Conservation (phyloP, 2,888 invertebrate genomes). For the Apamea anceps region DNA sequence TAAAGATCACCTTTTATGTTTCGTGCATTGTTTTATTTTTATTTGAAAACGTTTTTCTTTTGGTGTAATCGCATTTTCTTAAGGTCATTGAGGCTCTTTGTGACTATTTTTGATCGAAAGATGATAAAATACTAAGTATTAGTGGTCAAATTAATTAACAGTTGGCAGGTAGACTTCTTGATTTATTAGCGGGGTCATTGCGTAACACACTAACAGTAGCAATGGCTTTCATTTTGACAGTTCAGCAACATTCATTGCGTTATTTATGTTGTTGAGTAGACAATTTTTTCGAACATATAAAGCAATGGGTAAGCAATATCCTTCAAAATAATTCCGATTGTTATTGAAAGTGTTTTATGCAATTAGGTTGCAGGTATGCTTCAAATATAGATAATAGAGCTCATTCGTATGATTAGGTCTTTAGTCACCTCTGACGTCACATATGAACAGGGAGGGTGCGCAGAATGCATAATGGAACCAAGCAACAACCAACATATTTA, state of each 20-base stretch:
- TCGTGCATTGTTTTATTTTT: neutral
- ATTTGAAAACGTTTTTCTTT: neutral
- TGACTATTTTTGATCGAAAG: neutral
- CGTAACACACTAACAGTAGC: too few relatives aligned
- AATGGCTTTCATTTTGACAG: too few relatives aligned
- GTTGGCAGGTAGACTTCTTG: neutral
- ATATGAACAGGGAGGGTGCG: neutral
- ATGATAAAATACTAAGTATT: neutral
- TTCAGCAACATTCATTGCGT: too few relatives aligned
- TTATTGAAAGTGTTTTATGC: too few relatives aligned
- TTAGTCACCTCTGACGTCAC: neutral
- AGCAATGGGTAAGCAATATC: too few relatives aligned
- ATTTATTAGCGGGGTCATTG: neutral
- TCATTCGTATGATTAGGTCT: neutral
- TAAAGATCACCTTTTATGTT: slow-evolving; percentile 52
- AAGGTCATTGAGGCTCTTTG: neutral
- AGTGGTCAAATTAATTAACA: neutral
- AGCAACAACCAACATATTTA: neutral
- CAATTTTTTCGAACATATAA: too few relatives aligned
- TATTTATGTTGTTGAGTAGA: too few relatives aligned
- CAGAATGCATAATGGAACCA: neutral
- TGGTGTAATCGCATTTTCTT: neutral
- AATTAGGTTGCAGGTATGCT: too few relatives aligned
- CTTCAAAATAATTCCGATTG: too few relatives aligned
- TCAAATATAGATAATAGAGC: neutral